Evolutionary conservation across 2,797 vertebrate genomes (phyloP), one percentile per base, ranked within the genome.

Genomic region (Squalus acanthias): DNA sequence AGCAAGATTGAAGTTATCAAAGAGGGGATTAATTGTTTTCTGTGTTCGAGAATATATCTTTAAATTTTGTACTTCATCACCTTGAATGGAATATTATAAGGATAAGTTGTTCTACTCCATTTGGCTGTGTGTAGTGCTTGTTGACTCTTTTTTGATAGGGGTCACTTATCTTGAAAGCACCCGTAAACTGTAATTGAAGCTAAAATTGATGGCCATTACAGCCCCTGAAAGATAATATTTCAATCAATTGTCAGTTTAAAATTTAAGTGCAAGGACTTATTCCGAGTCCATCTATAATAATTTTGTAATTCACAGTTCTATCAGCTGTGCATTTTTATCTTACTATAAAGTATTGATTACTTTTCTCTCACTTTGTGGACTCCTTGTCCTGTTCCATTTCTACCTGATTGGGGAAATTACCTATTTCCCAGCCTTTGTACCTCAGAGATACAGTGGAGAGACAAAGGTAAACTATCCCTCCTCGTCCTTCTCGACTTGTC

Each of bases 1-100:
- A 95, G 67, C n/a, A 72, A 72, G 67, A 67, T 39, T 67, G 89
- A 92, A 92, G 89, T 92, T 91, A 39, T 50, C 82, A 85, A 82
- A 57, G 69, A 24, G 46, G 46, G 24, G 50, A 39, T 39, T 39
- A 39, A 39, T 39, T 39, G 39, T 39, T 39, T 39, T 39, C 39
- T 39, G 39, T 39, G 39, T 39, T 39, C 39, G 39, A 39, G 39
- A 39, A 39, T 39, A 39, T 39, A 39, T 39, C 39, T 39, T 39
- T 39, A 39, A 39, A 39, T 39, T 39, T 39, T 39, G 39, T 39
- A 39, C 39, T 39, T 39, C 39, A 39, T 39, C 39, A 39, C 39
- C 39, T 39, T 39, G 39, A 39, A 39, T 39, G 39, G 39, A 39
- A 39, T 39, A 39, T 39, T 39, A 39, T 33, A 29, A 76, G 6